A percentile compares a stretch with the other conserved stretches of the same genome.
Evolutionary conservation across 2,888 invertebrate species (phyloP).

Genomic region (Ophioninae sp.): DNA sequence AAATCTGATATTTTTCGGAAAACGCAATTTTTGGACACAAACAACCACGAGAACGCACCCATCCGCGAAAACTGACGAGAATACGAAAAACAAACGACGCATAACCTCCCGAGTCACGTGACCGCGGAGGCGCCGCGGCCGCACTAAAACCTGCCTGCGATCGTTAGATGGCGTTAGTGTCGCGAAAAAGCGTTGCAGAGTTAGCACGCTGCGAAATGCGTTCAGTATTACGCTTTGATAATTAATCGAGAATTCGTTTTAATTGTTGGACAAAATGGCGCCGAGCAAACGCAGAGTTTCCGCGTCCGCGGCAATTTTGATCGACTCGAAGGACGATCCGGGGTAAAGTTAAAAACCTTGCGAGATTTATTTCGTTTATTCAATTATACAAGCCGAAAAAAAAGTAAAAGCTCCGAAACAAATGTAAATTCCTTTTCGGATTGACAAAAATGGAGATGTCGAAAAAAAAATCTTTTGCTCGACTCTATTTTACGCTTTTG

Average conservation of each 20-base stretch:
- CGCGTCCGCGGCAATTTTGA: conserved; percentile 41
- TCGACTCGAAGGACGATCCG: conserved; percentile 38
- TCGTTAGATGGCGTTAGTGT: neutral
- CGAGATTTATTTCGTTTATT: conserved; percentile 15
- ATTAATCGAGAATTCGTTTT: neutral
- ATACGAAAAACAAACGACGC: neutral
- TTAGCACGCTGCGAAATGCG: neutral
- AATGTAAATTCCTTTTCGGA: too few relatives aligned
- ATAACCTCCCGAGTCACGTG: neutral
- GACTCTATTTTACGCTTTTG: too few relatives aligned
- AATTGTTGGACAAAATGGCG: conserved; percentile 26
- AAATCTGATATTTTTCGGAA: too few relatives aligned
- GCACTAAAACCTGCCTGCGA: neutral
- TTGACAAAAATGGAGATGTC: too few relatives aligned
- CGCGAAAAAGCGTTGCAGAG: neutral
- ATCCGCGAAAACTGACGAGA: neutral
- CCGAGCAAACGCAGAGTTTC: conserved; percentile 46
- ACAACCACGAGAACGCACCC: neutral
- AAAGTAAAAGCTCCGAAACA: too few relatives aligned
- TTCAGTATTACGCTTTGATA: neutral
- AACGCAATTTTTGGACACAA: too few relatives aligned
- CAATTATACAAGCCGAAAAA: neutral
- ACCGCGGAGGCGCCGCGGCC: neutral
- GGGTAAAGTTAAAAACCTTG: conserved; percentile 44
- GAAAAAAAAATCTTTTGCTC: too few relatives aligned